A percentile compares a stretch with the other conserved stretches of the same genome.
These are phyloP conservation scores for Lepisosteus osseus DNA, from an alignment of 2,113 vertebrate species.

Conservation along the genomic window DNA sequence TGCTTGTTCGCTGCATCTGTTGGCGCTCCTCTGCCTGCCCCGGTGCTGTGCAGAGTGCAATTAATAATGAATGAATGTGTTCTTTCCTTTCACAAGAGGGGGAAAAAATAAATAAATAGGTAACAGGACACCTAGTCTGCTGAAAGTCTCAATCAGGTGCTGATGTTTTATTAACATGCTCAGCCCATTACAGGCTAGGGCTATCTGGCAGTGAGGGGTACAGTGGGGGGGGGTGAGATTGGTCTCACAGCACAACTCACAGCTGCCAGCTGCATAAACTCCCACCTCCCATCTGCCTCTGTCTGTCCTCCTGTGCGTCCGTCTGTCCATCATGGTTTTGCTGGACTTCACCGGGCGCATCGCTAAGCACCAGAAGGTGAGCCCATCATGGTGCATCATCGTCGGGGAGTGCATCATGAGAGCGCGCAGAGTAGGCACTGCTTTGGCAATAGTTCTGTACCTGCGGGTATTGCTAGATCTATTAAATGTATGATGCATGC, in stretches of 20 bases:
- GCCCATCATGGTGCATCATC: conserved; percentile 17
- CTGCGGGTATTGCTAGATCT: too few relatives aligned
- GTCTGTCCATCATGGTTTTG: conserved; percentile 42
- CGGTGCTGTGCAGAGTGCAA: conserved; percentile 29
- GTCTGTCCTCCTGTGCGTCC: conserved; percentile 44
- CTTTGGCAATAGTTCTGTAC: too few relatives aligned
- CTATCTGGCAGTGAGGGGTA: not conserved
- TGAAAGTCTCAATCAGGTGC: conserved; percentile 27
- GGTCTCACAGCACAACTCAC: not conserved
- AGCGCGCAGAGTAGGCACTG: too few relatives aligned
- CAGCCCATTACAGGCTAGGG: conserved; percentile 29
- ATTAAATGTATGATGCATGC: too few relatives aligned
- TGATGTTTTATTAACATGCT: conserved; percentile 64
- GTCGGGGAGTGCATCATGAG: too few relatives aligned
- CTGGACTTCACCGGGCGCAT: conserved; percentile 39
- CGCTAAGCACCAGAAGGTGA: conserved; percentile 63
- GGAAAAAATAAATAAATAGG: conserved; percentile 34
- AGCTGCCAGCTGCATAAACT: conserved; percentile 10
- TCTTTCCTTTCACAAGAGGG: conserved; percentile 61
- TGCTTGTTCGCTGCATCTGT: not conserved
- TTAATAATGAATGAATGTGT: conserved; percentile 69
- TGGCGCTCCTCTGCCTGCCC: not conserved
- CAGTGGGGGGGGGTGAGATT: not conserved
- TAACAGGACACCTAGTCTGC: conserved; percentile 54
- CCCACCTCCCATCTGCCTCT: conserved; percentile 31